Evolutionary conservation across 2,797 vertebrate species (phyloP), one percentile per base, ranked within the genome.

Genomic region (Geotrypetes seraphini): DNA sequence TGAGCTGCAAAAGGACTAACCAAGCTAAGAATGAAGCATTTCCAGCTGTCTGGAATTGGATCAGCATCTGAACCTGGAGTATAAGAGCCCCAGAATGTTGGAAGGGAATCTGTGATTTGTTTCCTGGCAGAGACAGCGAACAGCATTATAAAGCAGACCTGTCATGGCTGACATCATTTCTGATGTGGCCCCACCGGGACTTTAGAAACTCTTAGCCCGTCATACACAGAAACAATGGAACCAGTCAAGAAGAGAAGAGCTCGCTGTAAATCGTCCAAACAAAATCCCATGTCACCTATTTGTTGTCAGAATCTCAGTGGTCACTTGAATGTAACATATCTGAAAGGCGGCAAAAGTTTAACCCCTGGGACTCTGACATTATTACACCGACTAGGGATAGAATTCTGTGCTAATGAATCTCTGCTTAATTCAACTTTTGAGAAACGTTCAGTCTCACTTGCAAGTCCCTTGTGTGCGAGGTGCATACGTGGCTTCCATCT

Each of bases 191-290:
- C 68, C 58, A 65, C 3, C 39, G 69, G 67, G 64, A 65, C 49
- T 39, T 51, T 53, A 72, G 62, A 65, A 58, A 69, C 53, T 53
- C 38, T 63, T 75, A 65, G 36, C 44, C 67, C 46, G 71, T 76
- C 81, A 63, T 69, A 54, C 52, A 56, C 46, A 25, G 58, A 61
- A 74, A 79, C 78, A 81, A 78, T 74, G 70, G 60, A 50, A 50
- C 50, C 47, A 25, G 41, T 51, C 44, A 43, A 47, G 41, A 69
- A 58, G 66, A 65, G 69, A 74, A 63, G 62, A 60, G 71, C 40
- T 47, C 10, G 62, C 26, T 38, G 41, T 1, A 5, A 54, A 45
- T 6, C 12, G 50, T 60, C 52, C 55, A 69, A 49, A 39, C 19
- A 33, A 28, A 36, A 57, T 41, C 57, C 53, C 37, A 19, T 19